Conservation (phyloP, 2,113 vertebrate species). For the Sprattus sprattus region DNA sequence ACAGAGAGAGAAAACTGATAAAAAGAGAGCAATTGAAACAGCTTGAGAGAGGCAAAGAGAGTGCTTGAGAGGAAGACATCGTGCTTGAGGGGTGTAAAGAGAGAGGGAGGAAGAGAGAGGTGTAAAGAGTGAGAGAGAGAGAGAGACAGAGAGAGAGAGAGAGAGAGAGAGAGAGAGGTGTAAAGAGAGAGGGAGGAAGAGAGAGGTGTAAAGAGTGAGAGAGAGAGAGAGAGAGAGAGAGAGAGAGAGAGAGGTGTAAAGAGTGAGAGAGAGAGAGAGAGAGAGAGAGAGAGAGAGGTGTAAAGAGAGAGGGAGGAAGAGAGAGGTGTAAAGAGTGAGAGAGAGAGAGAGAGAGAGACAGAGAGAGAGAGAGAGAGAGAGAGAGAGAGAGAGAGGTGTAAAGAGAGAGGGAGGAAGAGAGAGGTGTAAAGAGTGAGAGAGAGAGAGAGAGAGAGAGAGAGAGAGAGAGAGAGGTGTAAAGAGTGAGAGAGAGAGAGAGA, state of each 20-base stretch:
- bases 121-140: neutral
- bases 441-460: neutral
- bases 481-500: too few relatives aligned
- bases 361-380: neutral
- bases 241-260: neutral
- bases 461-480: neutral
- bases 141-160: neutral
- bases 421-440: neutral
- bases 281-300: neutral
- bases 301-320: neutral
- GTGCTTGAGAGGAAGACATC: neutral
- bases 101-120: too few relatives aligned
- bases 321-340: neutral
- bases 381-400: neutral
- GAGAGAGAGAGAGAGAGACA: neutral
- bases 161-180: neutral
- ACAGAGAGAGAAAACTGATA: neutral
- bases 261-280: neutral
- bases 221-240: neutral
- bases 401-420: neutral
- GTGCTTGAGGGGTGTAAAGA: neutral
- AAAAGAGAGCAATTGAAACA: neutral
- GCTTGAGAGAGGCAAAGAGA: neutral
- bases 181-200: neutral
- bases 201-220: neutral